Conservation (phyloP, 30 jellyfish, hydroid and myxozoan species). For the Aurelia sp. region DNA sequence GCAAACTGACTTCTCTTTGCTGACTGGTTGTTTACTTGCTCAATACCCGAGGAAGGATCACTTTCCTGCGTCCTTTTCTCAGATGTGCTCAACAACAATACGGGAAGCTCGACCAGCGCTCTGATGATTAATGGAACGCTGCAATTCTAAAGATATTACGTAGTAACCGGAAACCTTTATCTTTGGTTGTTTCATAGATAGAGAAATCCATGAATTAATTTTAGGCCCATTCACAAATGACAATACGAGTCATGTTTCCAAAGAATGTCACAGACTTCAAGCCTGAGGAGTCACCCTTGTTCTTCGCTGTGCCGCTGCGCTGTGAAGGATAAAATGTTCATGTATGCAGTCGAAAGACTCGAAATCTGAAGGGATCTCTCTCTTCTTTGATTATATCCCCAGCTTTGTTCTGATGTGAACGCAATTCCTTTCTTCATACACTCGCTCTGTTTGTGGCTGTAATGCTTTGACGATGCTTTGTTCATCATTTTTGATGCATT, state of each 20-base stretch:
- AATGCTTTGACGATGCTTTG: too few species aligned
- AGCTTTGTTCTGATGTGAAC: neutral
- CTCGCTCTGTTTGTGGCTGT: too few species aligned
- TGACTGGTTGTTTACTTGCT: constrained; percentile 1
- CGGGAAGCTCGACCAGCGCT: constrained; percentile 16
- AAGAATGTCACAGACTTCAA: constrained; percentile 67
- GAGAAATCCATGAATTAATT: constrained; percentile 36
- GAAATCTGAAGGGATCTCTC: neutral
- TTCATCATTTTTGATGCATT: too few species aligned
- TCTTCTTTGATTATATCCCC: constrained; percentile 12
- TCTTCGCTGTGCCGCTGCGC: constrained; percentile 75
- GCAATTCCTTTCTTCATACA: too few species aligned
- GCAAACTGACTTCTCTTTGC: too few species aligned
- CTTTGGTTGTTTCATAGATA: constrained; percentile 31
- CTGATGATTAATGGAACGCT: constrained; percentile 40
- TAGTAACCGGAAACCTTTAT: constrained; percentile 71
- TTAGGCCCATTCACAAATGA: constrained; percentile 40
- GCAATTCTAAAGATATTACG: constrained; percentile 37
- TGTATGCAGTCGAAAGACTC: neutral
- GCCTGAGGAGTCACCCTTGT: constrained; percentile 68
- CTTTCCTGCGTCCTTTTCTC: constrained; percentile 53
- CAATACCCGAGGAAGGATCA: constrained; percentile 3
- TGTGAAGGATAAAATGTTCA: constrained; percentile 57
- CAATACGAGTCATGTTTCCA: constrained; percentile 33
- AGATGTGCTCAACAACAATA: constrained; percentile 45